Evolutionary conservation across 2,113 vertebrate genomes (phyloP).

Genomic region (Aplodontia rufa): DNA sequence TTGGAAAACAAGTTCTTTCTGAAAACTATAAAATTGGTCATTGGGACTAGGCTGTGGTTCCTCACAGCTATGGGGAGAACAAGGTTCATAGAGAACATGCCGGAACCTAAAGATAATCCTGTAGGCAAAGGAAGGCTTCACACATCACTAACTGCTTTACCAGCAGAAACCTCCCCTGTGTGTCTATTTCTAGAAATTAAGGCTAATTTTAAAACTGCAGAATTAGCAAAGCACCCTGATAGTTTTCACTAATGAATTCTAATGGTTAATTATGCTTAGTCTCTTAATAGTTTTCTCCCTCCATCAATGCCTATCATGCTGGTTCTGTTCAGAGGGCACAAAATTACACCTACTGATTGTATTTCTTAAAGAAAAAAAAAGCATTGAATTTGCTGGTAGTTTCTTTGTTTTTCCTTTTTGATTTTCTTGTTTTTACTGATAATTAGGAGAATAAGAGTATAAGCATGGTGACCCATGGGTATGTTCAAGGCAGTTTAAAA

Average conservation of each 20-base stretch:
- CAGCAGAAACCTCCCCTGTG: not conserved
- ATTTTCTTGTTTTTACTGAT: not conserved
- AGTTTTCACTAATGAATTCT: conserved; percentile 71
- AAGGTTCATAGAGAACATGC: not conserved
- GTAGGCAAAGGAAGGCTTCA: not conserved
- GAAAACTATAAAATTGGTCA: not conserved
- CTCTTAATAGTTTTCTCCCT: conserved; percentile 37
- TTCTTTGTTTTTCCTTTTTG: not conserved
- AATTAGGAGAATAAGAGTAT: not conserved
- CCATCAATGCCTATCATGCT: not conserved
- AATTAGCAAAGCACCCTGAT: conserved; percentile 59
- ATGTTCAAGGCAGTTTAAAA: not conserved
- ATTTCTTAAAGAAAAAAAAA: not conserved
- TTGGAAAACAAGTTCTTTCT: not conserved
- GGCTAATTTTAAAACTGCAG: conserved; percentile 65
- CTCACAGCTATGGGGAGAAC: not conserved
- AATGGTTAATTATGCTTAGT: conserved; percentile 64
- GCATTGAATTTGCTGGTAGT: not conserved
- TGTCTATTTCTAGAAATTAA: conserved; percentile 60
- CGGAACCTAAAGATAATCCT: not conserved
- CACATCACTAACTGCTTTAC: not conserved
- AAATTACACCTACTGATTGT: conserved; percentile 19
- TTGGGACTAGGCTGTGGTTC: not conserved
- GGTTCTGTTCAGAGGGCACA: conserved; percentile 33
- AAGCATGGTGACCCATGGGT: not conserved